These are phyloP conservation scores for Brachionus calyciflorus DNA, from an alignment of 1,140 invertebrate species.

Conservation along the genomic window DNA sequence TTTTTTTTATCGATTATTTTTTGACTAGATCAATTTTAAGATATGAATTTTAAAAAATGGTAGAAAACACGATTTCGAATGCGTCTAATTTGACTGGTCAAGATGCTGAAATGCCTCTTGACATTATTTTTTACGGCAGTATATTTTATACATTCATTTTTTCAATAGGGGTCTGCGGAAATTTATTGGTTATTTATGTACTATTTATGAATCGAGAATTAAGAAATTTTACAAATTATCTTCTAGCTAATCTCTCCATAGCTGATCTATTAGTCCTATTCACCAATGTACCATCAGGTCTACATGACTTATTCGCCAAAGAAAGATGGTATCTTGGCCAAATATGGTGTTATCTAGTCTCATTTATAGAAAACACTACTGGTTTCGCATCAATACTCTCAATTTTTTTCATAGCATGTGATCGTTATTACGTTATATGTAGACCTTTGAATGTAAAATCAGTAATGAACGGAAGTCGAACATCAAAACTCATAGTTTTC, in stretches of 20 bases:
- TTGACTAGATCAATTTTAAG: too few species aligned
- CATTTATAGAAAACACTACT: conserved; percentile 33
- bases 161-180: conserved; percentile 79
- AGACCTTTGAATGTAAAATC: conserved; percentile 12
- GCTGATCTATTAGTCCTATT: conserved; percentile 52
- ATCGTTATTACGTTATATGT: conserved; percentile 45
- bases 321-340: conserved; percentile 42
- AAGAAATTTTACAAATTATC: conserved; percentile 89
- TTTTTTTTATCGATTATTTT: too few species aligned
- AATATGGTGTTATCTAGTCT: conserved; percentile 25
- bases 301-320: conserved; percentile 45
- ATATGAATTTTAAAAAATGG: not conserved
- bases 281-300: conserved; percentile 24
- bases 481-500: not conserved
- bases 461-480: conserved; percentile 20
- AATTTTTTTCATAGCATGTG: conserved; percentile 45
- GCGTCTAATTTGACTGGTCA: not conserved
- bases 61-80: not conserved
- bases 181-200: conserved; percentile 83
- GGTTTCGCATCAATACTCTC: conserved; percentile 43
- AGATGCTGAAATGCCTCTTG: conserved; percentile 22
- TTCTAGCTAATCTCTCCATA: conserved; percentile 64
- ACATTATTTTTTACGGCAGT: conserved; percentile 7
- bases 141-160: conserved; percentile 77
- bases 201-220: conserved; percentile 86